These are phyloP conservation scores for Drosophila jambulina DNA, from an alignment of 1,140 invertebrate genomes.

Conservation along the genomic window DNA sequence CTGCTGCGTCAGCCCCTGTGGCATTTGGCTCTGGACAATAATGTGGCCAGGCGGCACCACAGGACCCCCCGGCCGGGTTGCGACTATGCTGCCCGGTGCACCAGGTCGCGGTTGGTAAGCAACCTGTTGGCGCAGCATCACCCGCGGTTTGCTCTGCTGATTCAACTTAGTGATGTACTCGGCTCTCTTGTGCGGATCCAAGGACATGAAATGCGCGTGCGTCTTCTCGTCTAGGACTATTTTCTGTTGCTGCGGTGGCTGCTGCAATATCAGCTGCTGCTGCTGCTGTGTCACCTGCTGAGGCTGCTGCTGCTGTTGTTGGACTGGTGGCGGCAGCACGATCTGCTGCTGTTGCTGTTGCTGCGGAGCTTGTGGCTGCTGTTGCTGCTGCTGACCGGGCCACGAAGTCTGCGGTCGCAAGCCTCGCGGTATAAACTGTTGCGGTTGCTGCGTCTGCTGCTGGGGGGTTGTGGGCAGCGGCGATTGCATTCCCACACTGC, in stretches of 20 bases:
- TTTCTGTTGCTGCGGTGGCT: constrained; percentile 87
- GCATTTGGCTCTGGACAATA: constrained; percentile 87
- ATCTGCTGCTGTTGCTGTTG: constrained; percentile 68
- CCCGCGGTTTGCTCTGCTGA: constrained; percentile 86
- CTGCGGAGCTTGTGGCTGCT: constrained; percentile 60
- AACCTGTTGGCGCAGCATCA: constrained; percentile 86
- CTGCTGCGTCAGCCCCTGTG: constrained; percentile 87
- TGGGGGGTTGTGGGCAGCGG: constrained; percentile 68
- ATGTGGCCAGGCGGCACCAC: constrained; percentile 84
- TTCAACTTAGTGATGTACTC: constrained; percentile 92
- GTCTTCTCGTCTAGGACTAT: constrained; percentile 92
- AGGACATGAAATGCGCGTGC: constrained; percentile 92
- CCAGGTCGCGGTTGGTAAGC: constrained; percentile 86
- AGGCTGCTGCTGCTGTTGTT: constrained; percentile 83
- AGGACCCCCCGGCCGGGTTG: constrained; percentile 85
- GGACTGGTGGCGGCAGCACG: constrained; percentile 70
- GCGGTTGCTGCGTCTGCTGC: constrained; percentile 59
- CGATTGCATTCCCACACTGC: constrained; percentile 76
- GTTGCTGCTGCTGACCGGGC: constrained; percentile 50
- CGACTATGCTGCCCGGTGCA: constrained; percentile 86
- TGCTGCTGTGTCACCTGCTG: constrained; percentile 77
- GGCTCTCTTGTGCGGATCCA: constrained; percentile 91
- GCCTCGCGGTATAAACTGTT: constrained; percentile 64
- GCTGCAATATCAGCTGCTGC: constrained; percentile 72
- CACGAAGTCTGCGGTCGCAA: constrained; percentile 76